Percentiles rank a stretch among this genome's conserved stretches.
Evolutionary conservation across 2,797 vertebrate species (phyloP).

Genomic region (Dermochelys coriacea): DNA sequence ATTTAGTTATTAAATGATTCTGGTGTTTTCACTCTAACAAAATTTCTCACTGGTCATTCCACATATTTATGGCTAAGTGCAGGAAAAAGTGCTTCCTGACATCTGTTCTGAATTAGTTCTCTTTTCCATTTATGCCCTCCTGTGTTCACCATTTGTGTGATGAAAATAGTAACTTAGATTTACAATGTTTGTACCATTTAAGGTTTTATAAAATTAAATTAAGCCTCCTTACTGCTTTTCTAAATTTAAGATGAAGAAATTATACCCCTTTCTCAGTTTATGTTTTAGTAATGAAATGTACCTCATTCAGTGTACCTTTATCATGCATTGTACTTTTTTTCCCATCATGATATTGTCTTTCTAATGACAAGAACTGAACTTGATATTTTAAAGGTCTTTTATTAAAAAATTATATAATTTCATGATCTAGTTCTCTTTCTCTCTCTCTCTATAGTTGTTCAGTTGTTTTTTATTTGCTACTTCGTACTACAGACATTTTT

Average conservation of each 20-base stretch:
- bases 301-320: neutral
- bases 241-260: neutral
- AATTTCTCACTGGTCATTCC: conserved; percentile 65
- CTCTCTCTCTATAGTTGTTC: too few relatives aligned
- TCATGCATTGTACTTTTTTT: neutral
- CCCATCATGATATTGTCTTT: neutral
- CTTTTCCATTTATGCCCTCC: conserved; percentile 59
- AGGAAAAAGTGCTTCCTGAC: conserved; percentile 57
- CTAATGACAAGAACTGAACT: neutral
- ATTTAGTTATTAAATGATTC: conserved; percentile 66
- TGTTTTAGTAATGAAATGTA: rapidly evolving
- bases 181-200: conserved; percentile 35
- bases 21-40: conserved; percentile 57
- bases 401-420: neutral
- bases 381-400: neutral
- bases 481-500: rapidly evolving
- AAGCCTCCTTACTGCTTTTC: neutral
- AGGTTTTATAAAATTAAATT: conserved; percentile 37
- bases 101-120: conserved; percentile 73
- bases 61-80: conserved; percentile 59
- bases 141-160: conserved; percentile 56
- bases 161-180: conserved; percentile 53
- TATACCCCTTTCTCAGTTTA: neutral
- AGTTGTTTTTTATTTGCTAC: rapidly evolving
- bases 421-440: too few relatives aligned